Evolutionary conservation across 2,888 invertebrate species (phyloP), one percentile per base, ranked within the genome.

Genomic region (Metopia argyrocephala): DNA sequence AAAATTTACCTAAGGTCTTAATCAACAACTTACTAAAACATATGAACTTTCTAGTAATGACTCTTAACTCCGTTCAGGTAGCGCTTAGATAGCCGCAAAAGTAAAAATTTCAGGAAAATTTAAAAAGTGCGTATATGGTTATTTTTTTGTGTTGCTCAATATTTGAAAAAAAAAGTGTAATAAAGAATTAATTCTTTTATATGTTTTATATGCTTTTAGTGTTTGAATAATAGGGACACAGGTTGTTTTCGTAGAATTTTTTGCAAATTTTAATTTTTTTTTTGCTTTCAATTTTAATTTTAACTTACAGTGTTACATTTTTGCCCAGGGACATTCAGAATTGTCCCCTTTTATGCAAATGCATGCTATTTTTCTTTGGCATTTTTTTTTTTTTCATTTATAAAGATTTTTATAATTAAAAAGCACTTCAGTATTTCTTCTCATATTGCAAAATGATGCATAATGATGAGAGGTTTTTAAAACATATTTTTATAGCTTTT

Each of bases 251-350:
- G 69, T 18, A 46, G 76, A 65, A 71, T 21, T 59, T 31, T 76
- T 50, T 31, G n/a, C n/a, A 65, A 64, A 56, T 62, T 66, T 65
- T 70, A 38, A 9, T 66, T 20, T 7, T 23, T 23, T 38, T 46
- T 48, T 69, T 45, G 54, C n/a, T 45, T 59, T 31, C 31, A 0
- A 2, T 64, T 74, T 73, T 52, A 64, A 52, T 69, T 68, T 59
- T 9, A 79, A 25, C 61, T 28, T 65, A 79, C 56, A 56, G 75
- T 79, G 70, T 79, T 79, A 66, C 76, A 66, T 71, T 61, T 31
- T 2, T 27, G 65, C 79, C 79, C 48, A 15, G 70, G 46, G 79
- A 50, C 61, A 71, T 71, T 52, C 12, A 56, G 75, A 52, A 56
- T 59, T 79, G 69, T 75, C 52, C 61, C 25, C 6, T 20, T 70